These are phyloP conservation scores for Cossypha caffra DNA, from an alignment of 2,797 vertebrate species.

Conservation along the genomic window DNA sequence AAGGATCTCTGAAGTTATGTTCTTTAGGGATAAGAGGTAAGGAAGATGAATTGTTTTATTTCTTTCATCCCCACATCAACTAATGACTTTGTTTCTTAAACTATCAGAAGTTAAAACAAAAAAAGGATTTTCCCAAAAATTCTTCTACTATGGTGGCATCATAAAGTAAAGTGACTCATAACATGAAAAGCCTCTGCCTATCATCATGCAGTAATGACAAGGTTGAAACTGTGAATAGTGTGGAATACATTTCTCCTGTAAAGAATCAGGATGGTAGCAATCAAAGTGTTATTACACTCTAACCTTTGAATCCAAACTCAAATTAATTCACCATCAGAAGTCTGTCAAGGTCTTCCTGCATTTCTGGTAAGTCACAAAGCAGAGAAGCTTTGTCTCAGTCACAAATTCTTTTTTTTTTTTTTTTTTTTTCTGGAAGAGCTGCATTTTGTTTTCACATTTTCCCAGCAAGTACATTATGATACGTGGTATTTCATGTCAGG, in stretches of 20 bases:
- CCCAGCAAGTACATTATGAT: neutral
- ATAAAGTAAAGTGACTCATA: neutral
- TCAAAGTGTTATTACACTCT: neutral
- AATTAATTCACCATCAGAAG: neutral
- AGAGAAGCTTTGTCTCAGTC: neutral
- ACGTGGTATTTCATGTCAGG: neutral
- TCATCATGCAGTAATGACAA: neutral
- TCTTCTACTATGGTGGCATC: neutral
- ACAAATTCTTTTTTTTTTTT: neutral
- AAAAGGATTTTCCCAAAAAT: neutral
- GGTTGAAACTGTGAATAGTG: neutral
- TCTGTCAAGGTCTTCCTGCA: neutral
- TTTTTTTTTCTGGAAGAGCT: neutral
- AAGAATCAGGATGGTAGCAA: neutral
- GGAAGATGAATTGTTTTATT: neutral
- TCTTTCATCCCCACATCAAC: neutral
- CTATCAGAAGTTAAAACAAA: neutral
- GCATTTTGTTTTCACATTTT: neutral
- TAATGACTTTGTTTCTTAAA: neutral
- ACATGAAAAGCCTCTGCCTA: neutral
- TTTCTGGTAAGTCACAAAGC: neutral
- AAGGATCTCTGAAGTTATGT: neutral
- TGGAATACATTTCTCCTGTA: neutral
- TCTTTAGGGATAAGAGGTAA: neutral
- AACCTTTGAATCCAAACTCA: slow-evolving; percentile 8